Evolutionary conservation across 2,888 invertebrate species (phyloP).

Genomic region (Tubiluchus corallicola): DNA sequence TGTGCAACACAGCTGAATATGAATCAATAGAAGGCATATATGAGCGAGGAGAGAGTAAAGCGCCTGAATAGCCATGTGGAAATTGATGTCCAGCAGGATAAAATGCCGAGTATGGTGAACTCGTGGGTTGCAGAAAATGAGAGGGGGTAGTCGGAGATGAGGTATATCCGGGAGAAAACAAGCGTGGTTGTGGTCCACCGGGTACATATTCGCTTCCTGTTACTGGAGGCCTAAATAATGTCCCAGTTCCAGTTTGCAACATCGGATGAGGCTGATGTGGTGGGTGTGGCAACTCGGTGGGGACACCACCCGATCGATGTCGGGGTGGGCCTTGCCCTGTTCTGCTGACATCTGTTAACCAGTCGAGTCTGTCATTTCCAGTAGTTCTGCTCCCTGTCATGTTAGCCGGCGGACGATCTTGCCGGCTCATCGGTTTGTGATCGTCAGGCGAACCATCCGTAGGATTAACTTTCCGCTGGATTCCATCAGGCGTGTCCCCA

Average conservation of each 20-base stretch:
- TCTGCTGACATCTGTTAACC: too few species aligned
- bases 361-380: not conserved
- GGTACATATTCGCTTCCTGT: not conserved
- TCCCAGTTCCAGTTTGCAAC: not conserved
- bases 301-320: not conserved
- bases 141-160: too few species aligned
- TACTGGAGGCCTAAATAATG: not conserved
- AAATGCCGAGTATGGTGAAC: not conserved
- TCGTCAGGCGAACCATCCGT: too few species aligned
- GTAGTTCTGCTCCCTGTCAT: too few species aligned
- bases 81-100: conserved; percentile 1
- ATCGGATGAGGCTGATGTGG: not conserved
- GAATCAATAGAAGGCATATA: not conserved
- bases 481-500: too few species aligned
- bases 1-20: not conserved
- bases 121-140: not conserved
- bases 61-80: not conserved
- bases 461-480: too few species aligned
- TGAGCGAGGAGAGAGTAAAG: not conserved
- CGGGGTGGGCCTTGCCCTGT: too few species aligned
- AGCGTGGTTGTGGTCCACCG: not conserved
- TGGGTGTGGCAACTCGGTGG: too few species aligned
- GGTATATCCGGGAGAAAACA: too few species aligned
- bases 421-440: conserved; percentile 1
- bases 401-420: not conserved